phyloP scores from a whole-genome alignment of 2,888 invertebrate genomes.

The Platypus cylindrus region DNA sequence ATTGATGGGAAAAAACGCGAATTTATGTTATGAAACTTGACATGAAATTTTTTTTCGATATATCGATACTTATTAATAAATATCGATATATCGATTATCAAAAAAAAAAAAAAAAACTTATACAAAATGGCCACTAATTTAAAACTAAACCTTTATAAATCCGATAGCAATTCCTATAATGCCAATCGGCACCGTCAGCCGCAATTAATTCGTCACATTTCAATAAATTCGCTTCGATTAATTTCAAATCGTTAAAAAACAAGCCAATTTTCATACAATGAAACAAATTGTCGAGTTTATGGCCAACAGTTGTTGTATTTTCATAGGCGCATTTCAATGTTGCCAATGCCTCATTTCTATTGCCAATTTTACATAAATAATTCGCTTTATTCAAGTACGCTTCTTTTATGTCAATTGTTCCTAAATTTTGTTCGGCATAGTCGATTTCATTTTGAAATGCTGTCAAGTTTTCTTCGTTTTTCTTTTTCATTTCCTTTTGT shows the following conservation, averaged over 20 bases:
- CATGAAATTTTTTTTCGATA: too few relatives aligned
- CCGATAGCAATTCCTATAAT: constrained; percentile 55
- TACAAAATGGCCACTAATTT: too few relatives aligned
- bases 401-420: constrained; percentile 21
- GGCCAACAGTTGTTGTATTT: constrained; percentile 30
- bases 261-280: constrained; percentile 32
- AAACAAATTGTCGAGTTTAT: constrained; percentile 34
- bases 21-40: too few relatives aligned
- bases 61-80: too few relatives aligned
- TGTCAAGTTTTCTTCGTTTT: constrained; percentile 21
- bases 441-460: constrained; percentile 22
- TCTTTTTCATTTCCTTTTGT: constrained; percentile 22
- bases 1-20: too few relatives aligned
- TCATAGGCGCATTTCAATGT: constrained; percentile 27
- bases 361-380: constrained; percentile 34
- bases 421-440: constrained; percentile 19
- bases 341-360: constrained; percentile 27
- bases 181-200: constrained; percentile 51
- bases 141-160: constrained; percentile 51
- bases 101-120: too few relatives aligned
- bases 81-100: too few relatives aligned
- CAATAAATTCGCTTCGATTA: constrained; percentile 27
- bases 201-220: constrained; percentile 28
- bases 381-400: constrained; percentile 32
- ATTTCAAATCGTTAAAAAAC: constrained; percentile 23